These are phyloP conservation scores for Hipposideros larvatus DNA, from an alignment of 2,797 vertebrate genomes.

Conservation along the genomic window DNA sequence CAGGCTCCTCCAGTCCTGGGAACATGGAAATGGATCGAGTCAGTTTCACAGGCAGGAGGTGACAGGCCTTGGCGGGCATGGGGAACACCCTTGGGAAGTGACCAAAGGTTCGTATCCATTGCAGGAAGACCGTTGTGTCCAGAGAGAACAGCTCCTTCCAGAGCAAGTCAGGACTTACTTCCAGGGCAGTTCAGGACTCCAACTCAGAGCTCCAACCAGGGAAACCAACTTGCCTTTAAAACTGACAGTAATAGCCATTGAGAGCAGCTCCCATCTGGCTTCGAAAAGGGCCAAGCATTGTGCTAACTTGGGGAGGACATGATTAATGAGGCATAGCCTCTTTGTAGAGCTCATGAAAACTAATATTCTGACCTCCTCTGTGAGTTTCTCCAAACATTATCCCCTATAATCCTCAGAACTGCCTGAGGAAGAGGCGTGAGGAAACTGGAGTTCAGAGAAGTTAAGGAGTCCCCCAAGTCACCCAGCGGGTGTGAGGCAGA, in stretches of 20 bases:
- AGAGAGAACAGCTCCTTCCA: background rate
- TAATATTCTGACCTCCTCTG: background rate
- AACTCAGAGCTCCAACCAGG: fast-evolving
- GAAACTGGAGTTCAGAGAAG: background rate
- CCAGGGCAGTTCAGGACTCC: background rate
- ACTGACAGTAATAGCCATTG: fast-evolving
- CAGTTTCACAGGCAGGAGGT: background rate
- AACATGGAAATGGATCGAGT: background rate
- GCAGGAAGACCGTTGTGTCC: background rate
- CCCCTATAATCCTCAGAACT: background rate
- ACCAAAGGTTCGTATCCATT: background rate
- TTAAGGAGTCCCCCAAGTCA: background rate
- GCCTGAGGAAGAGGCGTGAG: background rate
- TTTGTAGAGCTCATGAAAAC: background rate
- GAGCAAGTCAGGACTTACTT: too few relatives aligned
- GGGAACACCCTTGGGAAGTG: background rate
- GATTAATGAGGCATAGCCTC: background rate
- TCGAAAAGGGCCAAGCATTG: background rate
- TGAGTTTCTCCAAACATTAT: background rate
- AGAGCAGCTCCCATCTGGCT: background rate
- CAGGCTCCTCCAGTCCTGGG: background rate
- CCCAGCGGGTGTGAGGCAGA: background rate
- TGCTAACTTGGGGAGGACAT: background rate
- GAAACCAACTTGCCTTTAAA: background rate
- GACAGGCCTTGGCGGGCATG: background rate